phyloP scores from a whole-genome alignment of 2,888 invertebrate genomes.

The Petrolisthes cinctipes region DNA sequence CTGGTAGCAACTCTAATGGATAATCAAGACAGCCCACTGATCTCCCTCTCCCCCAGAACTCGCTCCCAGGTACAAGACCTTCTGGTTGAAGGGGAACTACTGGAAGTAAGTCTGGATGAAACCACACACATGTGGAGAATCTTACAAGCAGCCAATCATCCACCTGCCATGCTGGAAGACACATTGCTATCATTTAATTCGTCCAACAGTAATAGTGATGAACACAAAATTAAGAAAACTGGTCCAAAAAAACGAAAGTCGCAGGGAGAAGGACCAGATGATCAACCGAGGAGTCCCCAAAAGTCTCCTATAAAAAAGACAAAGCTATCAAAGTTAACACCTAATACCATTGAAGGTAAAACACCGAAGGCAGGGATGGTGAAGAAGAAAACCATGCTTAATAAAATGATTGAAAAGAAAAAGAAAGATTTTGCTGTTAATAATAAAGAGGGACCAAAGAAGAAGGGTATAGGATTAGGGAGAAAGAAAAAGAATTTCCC shows the following conservation, averaged over 20 bases:
- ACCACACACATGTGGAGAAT: slow-evolving; percentile 84
- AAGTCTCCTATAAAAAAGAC: slow-evolving; percentile 67
- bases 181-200: slow-evolving; percentile 53
- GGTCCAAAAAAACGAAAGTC: slow-evolving; percentile 62
- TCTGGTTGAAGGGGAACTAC: slow-evolving; percentile 90
- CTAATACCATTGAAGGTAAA: slow-evolving; percentile 33
- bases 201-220: slow-evolving; percentile 35
- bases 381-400: slow-evolving; percentile 38
- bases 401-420: slow-evolving; percentile 53
- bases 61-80: slow-evolving; percentile 78
- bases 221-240: slow-evolving; percentile 42
- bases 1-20: slow-evolving; percentile 68
- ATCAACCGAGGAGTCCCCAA: slow-evolving; percentile 48
- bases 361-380: slow-evolving; percentile 42
- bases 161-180: slow-evolving; percentile 68
- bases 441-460: slow-evolving; percentile 59
- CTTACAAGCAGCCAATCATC: slow-evolving; percentile 76
- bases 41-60: slow-evolving; percentile 40
- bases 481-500: slow-evolving; percentile 56
- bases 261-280: slow-evolving; percentile 49
- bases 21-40: slow-evolving; percentile 49
- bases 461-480: slow-evolving; percentile 46
- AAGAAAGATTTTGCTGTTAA: slow-evolving; percentile 34
- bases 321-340: slow-evolving; percentile 48
- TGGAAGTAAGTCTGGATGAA: slow-evolving; percentile 89